These are phyloP conservation scores for Minunthozetes semirufus DNA, from an alignment of 2,888 invertebrate genomes.

Conservation along the genomic window DNA sequence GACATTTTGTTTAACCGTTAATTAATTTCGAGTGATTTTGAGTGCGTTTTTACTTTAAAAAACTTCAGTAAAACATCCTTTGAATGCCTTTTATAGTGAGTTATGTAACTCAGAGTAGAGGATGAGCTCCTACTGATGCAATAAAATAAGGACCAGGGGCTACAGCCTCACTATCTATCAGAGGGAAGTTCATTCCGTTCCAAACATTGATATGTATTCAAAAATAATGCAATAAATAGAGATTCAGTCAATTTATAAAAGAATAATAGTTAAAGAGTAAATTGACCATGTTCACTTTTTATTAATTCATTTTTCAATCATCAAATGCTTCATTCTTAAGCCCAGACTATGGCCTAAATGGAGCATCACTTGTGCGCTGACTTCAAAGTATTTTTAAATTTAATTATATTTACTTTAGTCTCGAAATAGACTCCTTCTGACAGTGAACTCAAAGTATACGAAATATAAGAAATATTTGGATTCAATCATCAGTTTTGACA, in stretches of 20 bases:
- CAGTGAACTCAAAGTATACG: not conserved
- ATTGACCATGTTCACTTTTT: no score
- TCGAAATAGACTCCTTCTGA: not conserved
- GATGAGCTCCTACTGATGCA: not conserved
- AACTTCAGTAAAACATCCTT: not conserved
- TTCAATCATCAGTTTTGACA: not conserved
- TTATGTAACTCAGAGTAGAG: not conserved
- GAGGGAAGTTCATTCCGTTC: no score
- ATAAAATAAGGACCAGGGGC: not conserved
- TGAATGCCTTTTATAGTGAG: slow-evolving; percentile 22
- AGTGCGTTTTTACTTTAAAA: not conserved
- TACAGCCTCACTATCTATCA: not conserved
- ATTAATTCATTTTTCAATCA: no score
- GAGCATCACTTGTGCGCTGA: slow-evolving; percentile 9
- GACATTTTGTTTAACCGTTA: not conserved
- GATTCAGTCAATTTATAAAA: no score
- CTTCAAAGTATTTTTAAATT: slow-evolving; percentile 4
- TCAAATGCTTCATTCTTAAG: not conserved
- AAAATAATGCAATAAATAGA: no score
- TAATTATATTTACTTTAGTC: slow-evolving; percentile 2
- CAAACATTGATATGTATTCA: no score
- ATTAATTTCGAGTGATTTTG: not conserved
- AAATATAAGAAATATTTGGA: not conserved
- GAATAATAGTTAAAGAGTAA: no score
- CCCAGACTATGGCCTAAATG: not conserved